Evolutionary conservation across 2,797 vertebrate genomes (phyloP).

Genomic region (Cirrhinus molitorella): DNA sequence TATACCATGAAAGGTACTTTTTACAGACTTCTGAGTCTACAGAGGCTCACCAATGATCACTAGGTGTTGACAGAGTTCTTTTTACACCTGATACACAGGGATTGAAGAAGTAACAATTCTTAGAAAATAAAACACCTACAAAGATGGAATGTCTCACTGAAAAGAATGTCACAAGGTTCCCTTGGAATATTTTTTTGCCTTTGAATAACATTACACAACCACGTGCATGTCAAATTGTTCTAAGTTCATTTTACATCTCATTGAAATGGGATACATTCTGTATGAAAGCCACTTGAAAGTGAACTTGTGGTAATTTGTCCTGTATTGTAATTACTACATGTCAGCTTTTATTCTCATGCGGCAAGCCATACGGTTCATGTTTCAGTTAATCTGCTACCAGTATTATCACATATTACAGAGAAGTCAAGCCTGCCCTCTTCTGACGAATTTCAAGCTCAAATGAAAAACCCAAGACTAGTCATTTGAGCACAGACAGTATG

Average conservation of each 20-base stretch:
- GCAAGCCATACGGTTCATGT: neutral
- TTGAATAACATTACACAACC: neutral
- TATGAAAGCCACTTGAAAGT: no score
- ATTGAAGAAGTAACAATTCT: neutral
- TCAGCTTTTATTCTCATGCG: neutral
- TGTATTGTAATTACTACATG: neutral
- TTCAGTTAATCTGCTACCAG: neutral
- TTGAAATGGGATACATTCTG: neutral
- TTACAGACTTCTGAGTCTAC: neutral
- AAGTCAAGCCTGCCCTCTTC: constrained; percentile 1
- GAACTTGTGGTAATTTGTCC: no score
- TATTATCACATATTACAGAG: neutral
- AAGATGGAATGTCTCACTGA: neutral
- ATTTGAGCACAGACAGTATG: neutral
- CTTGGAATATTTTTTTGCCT: neutral
- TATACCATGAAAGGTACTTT: no score
- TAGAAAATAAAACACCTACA: neutral
- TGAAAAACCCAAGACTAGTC: neutral
- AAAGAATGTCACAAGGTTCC: neutral
- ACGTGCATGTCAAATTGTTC: neutral
- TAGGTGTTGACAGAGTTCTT: neutral
- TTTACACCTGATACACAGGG: neutral
- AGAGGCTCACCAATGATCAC: neutral
- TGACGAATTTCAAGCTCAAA: no score
- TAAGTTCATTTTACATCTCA: neutral